A percentile compares a stretch with the other conserved stretches of the same genome.
Evolutionary conservation across 92 coral and sea anemone species (phyloP).

Genomic region (Phymanthus crucifer): DNA sequence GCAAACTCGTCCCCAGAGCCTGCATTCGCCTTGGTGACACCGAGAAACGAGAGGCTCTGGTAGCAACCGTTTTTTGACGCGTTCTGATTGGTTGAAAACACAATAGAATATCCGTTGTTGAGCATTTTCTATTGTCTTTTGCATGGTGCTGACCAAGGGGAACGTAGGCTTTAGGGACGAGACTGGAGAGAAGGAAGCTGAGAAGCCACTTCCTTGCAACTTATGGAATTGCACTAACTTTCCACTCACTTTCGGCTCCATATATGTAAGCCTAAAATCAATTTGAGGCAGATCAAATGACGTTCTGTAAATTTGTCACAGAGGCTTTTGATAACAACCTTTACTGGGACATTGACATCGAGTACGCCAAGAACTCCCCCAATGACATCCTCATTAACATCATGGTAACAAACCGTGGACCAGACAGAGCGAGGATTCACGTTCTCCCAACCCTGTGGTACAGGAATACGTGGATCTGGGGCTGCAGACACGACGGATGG

Average conservation of each 20-base stretch:
- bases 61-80: no score
- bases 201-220: no score
- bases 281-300: background rate
- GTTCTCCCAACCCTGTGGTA: slow-evolving; percentile 86
- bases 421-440: slow-evolving; percentile 64
- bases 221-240: no score
- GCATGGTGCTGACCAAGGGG: background rate
- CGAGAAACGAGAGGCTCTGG: no score
- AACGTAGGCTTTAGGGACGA: no score
- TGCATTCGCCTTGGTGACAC: no score
- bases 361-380: slow-evolving; percentile 83
- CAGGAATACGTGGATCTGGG: slow-evolving; percentile 93
- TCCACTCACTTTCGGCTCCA: no score
- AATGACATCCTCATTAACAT: slow-evolving; percentile 75
- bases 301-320: background rate
- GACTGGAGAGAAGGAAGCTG: no score
- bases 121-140: no score
- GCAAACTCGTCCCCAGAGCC: no score
- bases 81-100: no score
- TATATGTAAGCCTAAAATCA: background rate
- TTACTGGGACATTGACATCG: slow-evolving; percentile 84
- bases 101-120: no score
- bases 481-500: slow-evolving; percentile 63
- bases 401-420: slow-evolving; percentile 83
- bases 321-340: slow-evolving; percentile 77